Conservation (phyloP, 2,113 vertebrate genomes). For the Eptesicus fuscus region DNA sequence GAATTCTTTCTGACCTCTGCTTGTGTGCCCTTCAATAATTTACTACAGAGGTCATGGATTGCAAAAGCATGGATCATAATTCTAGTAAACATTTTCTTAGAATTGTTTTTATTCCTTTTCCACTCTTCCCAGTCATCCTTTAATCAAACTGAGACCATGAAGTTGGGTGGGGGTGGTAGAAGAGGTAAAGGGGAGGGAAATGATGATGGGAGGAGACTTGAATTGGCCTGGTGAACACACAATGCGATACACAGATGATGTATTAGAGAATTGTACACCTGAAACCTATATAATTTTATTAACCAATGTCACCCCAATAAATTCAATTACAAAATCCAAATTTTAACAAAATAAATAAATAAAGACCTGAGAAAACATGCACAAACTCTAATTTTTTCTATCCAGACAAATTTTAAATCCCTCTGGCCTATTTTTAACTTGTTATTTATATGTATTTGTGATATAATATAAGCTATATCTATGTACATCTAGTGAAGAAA, state of each 20-base stretch:
- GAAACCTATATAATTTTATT: neutral
- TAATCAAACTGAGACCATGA: conserved; percentile 36
- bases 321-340: neutral
- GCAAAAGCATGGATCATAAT: conserved; percentile 24
- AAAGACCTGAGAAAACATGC: conserved; percentile 43
- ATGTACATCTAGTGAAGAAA: conserved; percentile 53
- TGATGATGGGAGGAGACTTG: neutral
- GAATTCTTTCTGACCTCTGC: neutral
- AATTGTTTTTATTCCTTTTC: neutral
- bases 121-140: conserved; percentile 2
- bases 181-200: neutral
- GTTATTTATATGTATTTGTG: conserved; percentile 65
- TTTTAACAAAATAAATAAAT: neutral
- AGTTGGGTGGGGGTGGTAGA: neutral
- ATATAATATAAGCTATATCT: conserved; percentile 53
- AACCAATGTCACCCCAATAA: neutral
- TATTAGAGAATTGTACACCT: neutral
- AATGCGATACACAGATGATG: neutral
- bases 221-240: neutral
- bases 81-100: conserved; percentile 42
- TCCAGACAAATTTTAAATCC: conserved; percentile 59
- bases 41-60: conserved; percentile 29
- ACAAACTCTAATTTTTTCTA: conserved; percentile 67
- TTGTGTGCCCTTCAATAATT: conserved; percentile 17
- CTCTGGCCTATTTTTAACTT: conserved; percentile 66